Base-by-base conservation (phyloP, 2,113 vertebrate genomes). In the Pungitius pungitius region DNA sequence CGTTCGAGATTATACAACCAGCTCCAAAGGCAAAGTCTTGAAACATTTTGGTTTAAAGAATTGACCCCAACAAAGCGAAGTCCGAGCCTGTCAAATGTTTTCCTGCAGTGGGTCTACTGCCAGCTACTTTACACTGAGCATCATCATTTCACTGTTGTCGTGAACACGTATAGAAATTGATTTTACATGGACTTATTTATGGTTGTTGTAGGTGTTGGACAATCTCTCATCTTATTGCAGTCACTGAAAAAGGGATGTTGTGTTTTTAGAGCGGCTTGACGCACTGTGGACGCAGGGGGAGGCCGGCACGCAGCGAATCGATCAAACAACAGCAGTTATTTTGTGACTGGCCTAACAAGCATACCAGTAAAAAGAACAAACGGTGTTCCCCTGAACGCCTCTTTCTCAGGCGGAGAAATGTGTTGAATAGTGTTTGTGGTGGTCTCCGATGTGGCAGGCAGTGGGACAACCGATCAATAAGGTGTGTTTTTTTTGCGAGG, bases 401-500 rank as follows among this genome's bases (percentile, higher is more conserved):
- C 30, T 70, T 26, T 58, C 24, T 58, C 39, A 22, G 43, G n/a
- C 57, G 56, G 30, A 68, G n/a, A 64, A 73, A 65, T 55, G 2
- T 8, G 7, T n/a, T 69, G 33, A 77, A 52, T 17, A 7, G 15
- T 1, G 51, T 59, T 30, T 35, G 37, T 22, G 39, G n/a, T 65
- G 22, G 27, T 55, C 63, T 59, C 49, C 40, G 10, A 60, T 6
- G 22, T 63, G 59, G 27, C 37, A 24, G 8, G 49, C 49, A 2
- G 10, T 22, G 51, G 60, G 57, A 75, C 80, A 85, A 69, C 37
- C 1, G 78, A 83, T 86, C 85, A 69, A 85, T 87, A 84, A 42
- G 74, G 49, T 70, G 40, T 86, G n/a, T n/a, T n/a, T n/a, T n/a
- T 77, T 77, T 51, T 56, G 40, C 77, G 69, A 65, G 60, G 59